phyloP scores from a whole-genome alignment of 2,797 vertebrate species.

The Cygnus olor region DNA sequence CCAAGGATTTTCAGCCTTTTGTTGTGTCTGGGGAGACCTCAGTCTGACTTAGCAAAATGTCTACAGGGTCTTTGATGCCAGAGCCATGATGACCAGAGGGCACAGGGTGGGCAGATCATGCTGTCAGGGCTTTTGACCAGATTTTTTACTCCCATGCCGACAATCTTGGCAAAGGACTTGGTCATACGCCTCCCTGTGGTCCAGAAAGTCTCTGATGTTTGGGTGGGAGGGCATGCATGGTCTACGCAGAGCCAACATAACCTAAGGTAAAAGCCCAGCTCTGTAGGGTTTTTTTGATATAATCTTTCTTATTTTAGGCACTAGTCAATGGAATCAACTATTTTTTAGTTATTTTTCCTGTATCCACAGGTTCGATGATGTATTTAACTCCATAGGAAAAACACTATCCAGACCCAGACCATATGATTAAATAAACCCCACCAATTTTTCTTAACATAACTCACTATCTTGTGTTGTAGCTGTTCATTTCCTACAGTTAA shows the following conservation, averaged over 20 bases:
- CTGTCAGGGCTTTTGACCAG: background rate
- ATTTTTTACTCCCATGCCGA: background rate
- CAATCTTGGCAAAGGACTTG: rapidly evolving
- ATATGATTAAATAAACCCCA: constrained; percentile 29
- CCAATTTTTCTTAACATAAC: constrained; percentile 22
- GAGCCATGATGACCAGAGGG: background rate
- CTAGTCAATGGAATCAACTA: background rate
- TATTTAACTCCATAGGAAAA: background rate
- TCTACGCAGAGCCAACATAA: background rate
- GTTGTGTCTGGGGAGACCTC: background rate
- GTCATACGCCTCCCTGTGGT: background rate
- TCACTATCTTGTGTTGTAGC: background rate
- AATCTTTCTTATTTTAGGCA: background rate
- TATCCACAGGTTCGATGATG: background rate
- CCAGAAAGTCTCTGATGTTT: background rate
- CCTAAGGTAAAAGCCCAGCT: background rate
- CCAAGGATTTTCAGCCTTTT: background rate
- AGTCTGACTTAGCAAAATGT: background rate
- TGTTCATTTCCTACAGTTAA: constrained; percentile 37
- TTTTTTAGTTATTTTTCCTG: background rate
- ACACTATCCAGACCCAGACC: background rate
- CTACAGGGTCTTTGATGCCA: background rate
- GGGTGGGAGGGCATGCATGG: background rate
- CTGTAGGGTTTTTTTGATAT: background rate
- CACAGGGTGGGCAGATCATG: background rate